Evolutionary conservation across 2,888 invertebrate species (phyloP), one percentile per base, ranked within the genome.

Genomic region (Tinea pellionella): DNA sequence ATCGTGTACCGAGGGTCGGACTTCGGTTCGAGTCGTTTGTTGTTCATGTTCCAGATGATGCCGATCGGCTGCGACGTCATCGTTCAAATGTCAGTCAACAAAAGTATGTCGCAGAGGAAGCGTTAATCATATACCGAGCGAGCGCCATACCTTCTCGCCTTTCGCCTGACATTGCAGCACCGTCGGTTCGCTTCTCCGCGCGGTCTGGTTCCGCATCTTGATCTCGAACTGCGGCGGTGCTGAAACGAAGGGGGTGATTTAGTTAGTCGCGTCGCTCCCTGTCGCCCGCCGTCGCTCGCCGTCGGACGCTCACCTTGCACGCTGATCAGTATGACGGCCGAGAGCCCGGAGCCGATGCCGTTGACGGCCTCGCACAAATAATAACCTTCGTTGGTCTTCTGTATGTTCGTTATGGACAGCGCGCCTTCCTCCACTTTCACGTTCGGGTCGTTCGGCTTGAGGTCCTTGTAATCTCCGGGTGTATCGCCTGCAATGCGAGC

Each of bases 311-410:
- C 87, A 96, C 96, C 95, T 89, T 97, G 97, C 43, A 98, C 97
- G 67, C 95, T 96, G 65, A 98, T 94, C 68, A 95, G 90, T 68
- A 97, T 95, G 18, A 98, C 96, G 66, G 97, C 97, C 60, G 97
- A 98, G 32, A 98, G 89, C 71, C 96, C 97, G 63, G 96, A 95
- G 63, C 97, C 97, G 69, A 98, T 97, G 68, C 97, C 96, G 80
- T 98, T 98, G 57, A 96, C 96, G 62, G 97, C 97, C 85, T 98
- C 97, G 76, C 98, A 98, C 51, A 98, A 89, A 78, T 97, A 98
- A 75, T 96, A 96, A 18, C 97, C 97, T 85, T 97, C 96, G 74
- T 97, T 97, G 16, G 92, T 93, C 84, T 97, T 97, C 77, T 95
- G 95, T 65, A 97, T 96, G 71, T 96, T 95, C 69, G 93, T 91